Conservation (phyloP, 92 coral and sea anemone genomes). For the Bergia sp. region DNA sequence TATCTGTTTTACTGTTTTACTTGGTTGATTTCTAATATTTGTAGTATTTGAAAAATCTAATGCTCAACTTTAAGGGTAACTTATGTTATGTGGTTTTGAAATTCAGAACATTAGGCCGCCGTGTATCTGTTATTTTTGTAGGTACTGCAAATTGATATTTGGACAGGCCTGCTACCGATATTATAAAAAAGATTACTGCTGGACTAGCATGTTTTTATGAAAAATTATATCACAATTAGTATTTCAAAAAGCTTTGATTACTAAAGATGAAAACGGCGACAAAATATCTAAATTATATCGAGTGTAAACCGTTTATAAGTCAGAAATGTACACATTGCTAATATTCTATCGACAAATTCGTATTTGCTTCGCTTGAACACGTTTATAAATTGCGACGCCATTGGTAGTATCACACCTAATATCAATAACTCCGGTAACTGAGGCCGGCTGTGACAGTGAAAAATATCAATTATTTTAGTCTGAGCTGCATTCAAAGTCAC, state of each 20-base stretch:
- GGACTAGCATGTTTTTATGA: background rate
- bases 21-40: too few relatives aligned
- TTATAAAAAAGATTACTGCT: background rate
- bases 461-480: too few relatives aligned
- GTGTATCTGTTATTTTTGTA: background rate
- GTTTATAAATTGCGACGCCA: background rate
- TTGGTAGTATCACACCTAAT: background rate
- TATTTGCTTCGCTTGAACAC: background rate
- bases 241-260: background rate
- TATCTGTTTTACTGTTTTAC: too few relatives aligned
- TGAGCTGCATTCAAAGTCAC: background rate
- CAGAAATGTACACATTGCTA: background rate
- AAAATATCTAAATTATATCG: too few relatives aligned
- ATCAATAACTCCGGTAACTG: background rate
- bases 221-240: too few relatives aligned
- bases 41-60: background rate
- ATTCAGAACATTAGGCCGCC: background rate
- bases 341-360: background rate
- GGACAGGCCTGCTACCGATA: background rate
- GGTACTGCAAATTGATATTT: background rate
- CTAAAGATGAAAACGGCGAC: background rate
- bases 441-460: background rate
- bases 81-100: background rate
- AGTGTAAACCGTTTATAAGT: background rate
- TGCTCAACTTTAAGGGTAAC: background rate